Percentiles rank a stretch among this genome's conserved stretches.
phyloP scores from a whole-genome alignment of 1,140 invertebrate genomes.

The Drosophila saltans region DNA sequence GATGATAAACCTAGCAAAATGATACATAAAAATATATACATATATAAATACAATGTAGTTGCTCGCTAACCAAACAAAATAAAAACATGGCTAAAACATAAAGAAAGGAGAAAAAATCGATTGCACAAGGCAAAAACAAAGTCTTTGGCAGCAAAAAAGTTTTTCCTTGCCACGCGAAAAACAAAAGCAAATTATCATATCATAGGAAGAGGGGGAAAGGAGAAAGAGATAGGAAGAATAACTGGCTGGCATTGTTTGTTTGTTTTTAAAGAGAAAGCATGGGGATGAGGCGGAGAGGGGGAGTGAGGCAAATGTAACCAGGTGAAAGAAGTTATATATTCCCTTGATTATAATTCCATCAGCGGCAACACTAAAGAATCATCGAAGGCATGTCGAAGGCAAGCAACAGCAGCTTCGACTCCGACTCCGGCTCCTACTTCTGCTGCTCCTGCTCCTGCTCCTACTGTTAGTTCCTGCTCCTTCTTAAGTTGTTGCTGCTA shows the following conservation, averaged over 20 bases:
- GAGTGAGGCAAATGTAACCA: conserved; percentile 52
- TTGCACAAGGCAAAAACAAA: neutral
- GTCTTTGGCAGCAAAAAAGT: conserved; percentile 40
- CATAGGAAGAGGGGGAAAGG: conserved; percentile 56
- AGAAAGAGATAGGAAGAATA: conserved; percentile 1
- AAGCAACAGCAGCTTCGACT: conserved; percentile 21
- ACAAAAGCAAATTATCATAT: conserved; percentile 77
- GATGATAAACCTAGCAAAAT: neutral
- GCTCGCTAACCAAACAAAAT: conserved; percentile 35
- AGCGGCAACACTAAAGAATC: conserved; percentile 79
- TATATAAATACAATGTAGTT: conserved; percentile 28
- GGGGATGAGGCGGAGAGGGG: too few relatives aligned
- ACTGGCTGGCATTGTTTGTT: conserved; percentile 48
- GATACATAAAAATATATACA: conserved; percentile 17
- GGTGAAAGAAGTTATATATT: conserved; percentile 81
- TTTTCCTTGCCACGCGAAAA: conserved; percentile 57
- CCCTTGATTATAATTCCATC: conserved; percentile 82
- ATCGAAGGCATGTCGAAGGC: conserved; percentile 71
- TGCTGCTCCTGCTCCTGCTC: conserved; percentile 28
- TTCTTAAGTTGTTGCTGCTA: conserved; percentile 32
- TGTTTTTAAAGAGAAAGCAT: conserved; percentile 28
- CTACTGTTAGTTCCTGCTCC: conserved; percentile 6
- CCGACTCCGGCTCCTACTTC: conserved; percentile 19
- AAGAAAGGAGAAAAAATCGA: conserved; percentile 32
- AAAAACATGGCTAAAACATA: too few relatives aligned